A percentile compares a stretch with the other conserved stretches of the same genome.
These are phyloP conservation scores for Hydriomena furcata DNA, from an alignment of 2,888 invertebrate genomes.

Conservation along the genomic window DNA sequence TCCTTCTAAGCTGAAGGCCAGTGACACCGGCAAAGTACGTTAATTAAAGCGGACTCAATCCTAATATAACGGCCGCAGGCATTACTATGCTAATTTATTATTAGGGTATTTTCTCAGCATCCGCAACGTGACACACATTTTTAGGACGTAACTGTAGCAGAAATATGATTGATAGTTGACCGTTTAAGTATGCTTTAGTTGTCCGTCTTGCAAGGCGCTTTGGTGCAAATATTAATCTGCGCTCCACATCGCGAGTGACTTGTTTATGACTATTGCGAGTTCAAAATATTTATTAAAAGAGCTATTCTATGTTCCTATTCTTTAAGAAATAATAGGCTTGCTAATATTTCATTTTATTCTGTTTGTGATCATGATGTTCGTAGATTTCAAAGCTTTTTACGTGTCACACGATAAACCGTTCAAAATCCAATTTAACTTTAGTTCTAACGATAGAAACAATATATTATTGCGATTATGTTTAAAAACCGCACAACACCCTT, in stretches of 20 bases:
- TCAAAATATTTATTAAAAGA: conserved; percentile 41
- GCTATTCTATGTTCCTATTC: neutral
- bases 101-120: conserved; percentile 79
- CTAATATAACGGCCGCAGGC: conserved; percentile 74
- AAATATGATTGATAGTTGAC: conserved; percentile 80
- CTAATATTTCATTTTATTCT: too few species aligned
- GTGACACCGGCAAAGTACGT: conserved; percentile 70
- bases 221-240: conserved; percentile 53
- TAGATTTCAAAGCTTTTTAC: too few species aligned
- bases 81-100: conserved; percentile 82
- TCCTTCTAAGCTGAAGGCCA: conserved; percentile 58
- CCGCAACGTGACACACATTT: conserved; percentile 81
- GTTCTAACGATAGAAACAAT: too few species aligned
- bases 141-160: conserved; percentile 78
- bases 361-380: neutral
- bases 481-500: too few species aligned
- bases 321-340: neutral
- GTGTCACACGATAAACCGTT: too few species aligned
- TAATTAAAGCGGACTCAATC: conserved; percentile 77
- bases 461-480: too few species aligned
- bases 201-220: conserved; percentile 42
- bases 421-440: too few species aligned
- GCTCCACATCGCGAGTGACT: conserved; percentile 47
- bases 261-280: conserved; percentile 40
- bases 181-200: conserved; percentile 66